Conservation (phyloP, 2,797 vertebrate genomes). For the Crax fasciolata region DNA sequence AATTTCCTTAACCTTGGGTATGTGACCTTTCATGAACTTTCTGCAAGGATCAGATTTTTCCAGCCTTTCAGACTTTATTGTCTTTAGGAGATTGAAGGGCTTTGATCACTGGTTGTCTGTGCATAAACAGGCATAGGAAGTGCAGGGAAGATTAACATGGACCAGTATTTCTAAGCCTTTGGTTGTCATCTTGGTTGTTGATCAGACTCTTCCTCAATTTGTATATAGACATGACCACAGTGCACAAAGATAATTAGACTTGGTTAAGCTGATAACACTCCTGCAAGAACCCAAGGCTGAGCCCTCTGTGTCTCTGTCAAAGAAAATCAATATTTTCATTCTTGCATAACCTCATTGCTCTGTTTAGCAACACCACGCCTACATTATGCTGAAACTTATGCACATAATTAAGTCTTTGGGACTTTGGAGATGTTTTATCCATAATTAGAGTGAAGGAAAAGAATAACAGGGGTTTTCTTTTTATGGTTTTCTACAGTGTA, state of each 20-base stretch:
- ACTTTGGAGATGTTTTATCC: slow-evolving; percentile 11
- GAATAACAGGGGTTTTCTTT: neutral
- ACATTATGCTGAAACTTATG: slow-evolving; percentile 31
- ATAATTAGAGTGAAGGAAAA: neutral
- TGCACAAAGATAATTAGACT: slow-evolving; percentile 32
- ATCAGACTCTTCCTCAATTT: neutral
- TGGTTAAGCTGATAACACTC: slow-evolving; percentile 34
- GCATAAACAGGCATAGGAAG: neutral
- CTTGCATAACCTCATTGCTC: slow-evolving; percentile 46
- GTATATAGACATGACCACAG: neutral
- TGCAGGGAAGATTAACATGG: neutral
- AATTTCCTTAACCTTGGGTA: neutral
- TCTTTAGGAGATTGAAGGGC: neutral
- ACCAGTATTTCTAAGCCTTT: neutral
- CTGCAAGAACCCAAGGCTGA: slow-evolving; percentile 33
- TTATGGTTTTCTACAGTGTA: neutral
- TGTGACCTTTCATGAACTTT: neutral
- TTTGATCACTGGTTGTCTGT: neutral
- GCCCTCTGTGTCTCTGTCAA: slow-evolving; percentile 24
- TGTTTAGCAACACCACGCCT: slow-evolving; percentile 7
- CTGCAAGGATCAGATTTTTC: neutral
- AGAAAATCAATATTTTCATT: slow-evolving; percentile 58
- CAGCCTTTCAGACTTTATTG: neutral
- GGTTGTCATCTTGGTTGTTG: neutral
- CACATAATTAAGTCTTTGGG: slow-evolving; percentile 56